phyloP scores from a whole-genome alignment of 1,140 invertebrate species.

The Lepidurus apus region DNA sequence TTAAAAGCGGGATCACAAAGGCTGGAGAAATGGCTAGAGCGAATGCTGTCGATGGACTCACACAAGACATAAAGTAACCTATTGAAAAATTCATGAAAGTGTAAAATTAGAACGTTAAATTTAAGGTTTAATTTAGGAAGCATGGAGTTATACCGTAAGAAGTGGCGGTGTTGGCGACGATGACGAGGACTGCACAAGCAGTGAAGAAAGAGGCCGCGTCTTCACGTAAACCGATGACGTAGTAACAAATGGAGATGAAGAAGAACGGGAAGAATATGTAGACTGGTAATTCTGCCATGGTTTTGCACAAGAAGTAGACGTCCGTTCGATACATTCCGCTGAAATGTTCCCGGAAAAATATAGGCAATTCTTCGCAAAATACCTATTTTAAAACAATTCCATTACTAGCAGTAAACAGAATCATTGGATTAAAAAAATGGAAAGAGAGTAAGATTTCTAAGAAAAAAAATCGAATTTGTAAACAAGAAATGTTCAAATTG shows the following conservation, averaged over 20 bases:
- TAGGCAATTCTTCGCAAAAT: conserved; percentile 83
- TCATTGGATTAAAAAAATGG: too few relatives aligned
- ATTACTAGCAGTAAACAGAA: too few relatives aligned
- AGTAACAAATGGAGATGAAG: conserved; percentile 81
- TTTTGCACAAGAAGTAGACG: conserved; percentile 89
- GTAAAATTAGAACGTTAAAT: conserved; percentile 28
- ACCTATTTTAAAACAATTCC: conserved; percentile 54
- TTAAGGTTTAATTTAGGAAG: conserved; percentile 4
- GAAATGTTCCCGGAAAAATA: conserved; percentile 84
- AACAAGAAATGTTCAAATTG: too few relatives aligned
- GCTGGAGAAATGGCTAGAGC: conserved; percentile 84
- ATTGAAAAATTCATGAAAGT: conserved; percentile 30
- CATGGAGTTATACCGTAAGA: conserved; percentile 76
- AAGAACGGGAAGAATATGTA: conserved; percentile 64
- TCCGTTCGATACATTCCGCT: conserved; percentile 89
- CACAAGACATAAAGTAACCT: conserved; percentile 86
- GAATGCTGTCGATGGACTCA: conserved; percentile 70
- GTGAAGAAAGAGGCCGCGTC: conserved; percentile 65
- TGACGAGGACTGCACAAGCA: conserved; percentile 62
- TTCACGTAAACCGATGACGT: conserved; percentile 75
- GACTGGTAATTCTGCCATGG: conserved; percentile 76
- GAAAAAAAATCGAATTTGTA: too few relatives aligned
- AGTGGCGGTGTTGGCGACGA: conserved; percentile 83
- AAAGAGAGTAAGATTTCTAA: too few relatives aligned
- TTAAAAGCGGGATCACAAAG: conserved; percentile 82